These are phyloP conservation scores for Pogonomyrmex barbatus DNA, from an alignment of 1,140 invertebrate species.

Conservation along the genomic window DNA sequence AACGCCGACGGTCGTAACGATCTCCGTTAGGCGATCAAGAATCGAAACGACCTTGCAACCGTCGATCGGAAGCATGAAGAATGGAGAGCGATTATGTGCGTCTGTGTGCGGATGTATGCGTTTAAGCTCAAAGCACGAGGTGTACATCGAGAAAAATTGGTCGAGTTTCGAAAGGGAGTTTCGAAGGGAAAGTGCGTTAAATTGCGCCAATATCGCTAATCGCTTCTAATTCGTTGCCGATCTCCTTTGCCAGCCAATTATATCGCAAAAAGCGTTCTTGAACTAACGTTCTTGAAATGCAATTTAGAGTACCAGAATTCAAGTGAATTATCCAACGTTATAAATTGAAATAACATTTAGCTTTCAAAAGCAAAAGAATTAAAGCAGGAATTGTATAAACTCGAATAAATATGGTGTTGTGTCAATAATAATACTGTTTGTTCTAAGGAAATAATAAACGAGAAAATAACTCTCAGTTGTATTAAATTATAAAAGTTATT, in stretches of 20 bases:
- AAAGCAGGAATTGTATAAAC: neutral
- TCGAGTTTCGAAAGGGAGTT: constrained; percentile 14
- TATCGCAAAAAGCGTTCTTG: neutral
- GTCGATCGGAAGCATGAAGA: constrained; percentile 49
- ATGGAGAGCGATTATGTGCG: constrained; percentile 26
- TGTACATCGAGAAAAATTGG: constrained; percentile 44
- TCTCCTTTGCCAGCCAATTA: neutral
- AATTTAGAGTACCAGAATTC: constrained; percentile 3
- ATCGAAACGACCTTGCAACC: constrained; percentile 53
- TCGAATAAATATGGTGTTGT: neutral
- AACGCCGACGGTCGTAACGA: constrained; percentile 50
- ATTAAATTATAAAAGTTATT: neutral
- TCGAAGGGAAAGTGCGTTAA: neutral
- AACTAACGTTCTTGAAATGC: constrained; percentile 3
- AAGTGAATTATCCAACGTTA: neutral
- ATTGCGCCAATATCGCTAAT: neutral
- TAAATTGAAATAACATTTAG: neutral
- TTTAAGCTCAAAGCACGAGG: constrained; percentile 45
- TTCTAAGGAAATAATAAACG: neutral
- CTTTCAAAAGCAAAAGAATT: neutral
- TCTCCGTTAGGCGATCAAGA: constrained; percentile 32
- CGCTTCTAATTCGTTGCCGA: neutral
- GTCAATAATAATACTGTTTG: neutral
- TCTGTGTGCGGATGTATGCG: constrained; percentile 23
- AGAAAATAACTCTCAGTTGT: neutral